These are phyloP conservation scores for Sturnus vulgaris DNA, from an alignment of 2,113 vertebrate genomes.

Conservation along the genomic window DNA sequence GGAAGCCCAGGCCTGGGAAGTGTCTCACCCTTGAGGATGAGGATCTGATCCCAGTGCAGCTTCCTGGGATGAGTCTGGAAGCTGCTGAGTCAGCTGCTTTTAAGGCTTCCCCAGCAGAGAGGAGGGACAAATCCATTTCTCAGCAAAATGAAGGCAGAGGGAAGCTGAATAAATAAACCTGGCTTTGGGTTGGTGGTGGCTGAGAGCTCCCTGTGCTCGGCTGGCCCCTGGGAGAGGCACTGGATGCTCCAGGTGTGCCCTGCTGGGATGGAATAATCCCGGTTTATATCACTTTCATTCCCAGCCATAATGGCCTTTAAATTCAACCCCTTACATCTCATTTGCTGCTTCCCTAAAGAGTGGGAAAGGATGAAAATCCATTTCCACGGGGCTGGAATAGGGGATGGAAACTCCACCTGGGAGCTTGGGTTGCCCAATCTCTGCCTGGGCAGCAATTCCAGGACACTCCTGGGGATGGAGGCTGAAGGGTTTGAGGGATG, in stretches of 20 bases:
- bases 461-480: fast-evolving
- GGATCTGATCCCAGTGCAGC: fast-evolving
- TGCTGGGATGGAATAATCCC: not conserved
- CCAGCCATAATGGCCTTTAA: not conserved
- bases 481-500: not conserved
- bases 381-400: not conserved
- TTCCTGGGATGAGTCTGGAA: not conserved
- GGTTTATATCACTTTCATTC: not conserved
- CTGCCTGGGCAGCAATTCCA: not conserved
- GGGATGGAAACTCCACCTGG: fast-evolving
- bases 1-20: not conserved
- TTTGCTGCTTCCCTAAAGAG: not conserved
- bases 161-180: not conserved
- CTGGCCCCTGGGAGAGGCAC: not conserved
- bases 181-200: not conserved
- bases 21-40: not conserved
- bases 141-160: not conserved
- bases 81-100: not conserved
- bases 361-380: not conserved
- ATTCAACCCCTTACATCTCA: not conserved
- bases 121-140: not conserved
- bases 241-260: not conserved
- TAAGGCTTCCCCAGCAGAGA: not conserved
- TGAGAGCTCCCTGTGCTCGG: fast-evolving
- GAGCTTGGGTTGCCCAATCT: fast-evolving